Percentiles rank a stretch among this genome's conserved stretches.
These are phyloP conservation scores for Podargus strigoides DNA, from an alignment of 2,797 vertebrate species.

Conservation along the genomic window DNA sequence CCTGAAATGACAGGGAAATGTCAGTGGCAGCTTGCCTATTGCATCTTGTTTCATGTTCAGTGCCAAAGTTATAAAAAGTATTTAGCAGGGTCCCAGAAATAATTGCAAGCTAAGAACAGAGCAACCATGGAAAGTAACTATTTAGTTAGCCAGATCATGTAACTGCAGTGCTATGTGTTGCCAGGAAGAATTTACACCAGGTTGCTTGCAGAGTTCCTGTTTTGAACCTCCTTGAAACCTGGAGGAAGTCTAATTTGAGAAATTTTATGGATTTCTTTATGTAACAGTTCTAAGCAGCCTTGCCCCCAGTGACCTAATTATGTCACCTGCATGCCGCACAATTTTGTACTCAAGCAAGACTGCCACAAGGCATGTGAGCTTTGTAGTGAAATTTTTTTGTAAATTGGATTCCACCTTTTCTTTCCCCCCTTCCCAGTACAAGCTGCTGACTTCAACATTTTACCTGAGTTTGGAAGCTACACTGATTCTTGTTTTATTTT, in stretches of 20 bases:
- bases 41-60: background rate
- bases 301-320: conserved; percentile 84
- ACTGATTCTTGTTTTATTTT: background rate
- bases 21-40: background rate
- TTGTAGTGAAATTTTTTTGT: conserved; percentile 52
- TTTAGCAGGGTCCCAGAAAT: background rate
- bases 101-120: background rate
- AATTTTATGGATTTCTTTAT: conserved; percentile 30
- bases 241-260: conserved; percentile 26
- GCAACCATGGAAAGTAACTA: background rate
- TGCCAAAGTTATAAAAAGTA: background rate
- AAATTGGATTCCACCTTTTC: conserved; percentile 38
- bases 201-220: background rate
- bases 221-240: conserved; percentile 24
- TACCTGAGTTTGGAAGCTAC: background rate
- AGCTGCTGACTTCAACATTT: conserved; percentile 52
- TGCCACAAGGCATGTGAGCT: conserved; percentile 28
- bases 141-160: background rate
- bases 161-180: background rate
- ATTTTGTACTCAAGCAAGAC: conserved; percentile 64
- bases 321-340: conserved; percentile 67
- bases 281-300: conserved; percentile 55
- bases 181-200: background rate
- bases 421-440: background rate
- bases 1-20: background rate